Conservation (phyloP, 1,140 invertebrate species). For the Leptoteleia sp. region DNA sequence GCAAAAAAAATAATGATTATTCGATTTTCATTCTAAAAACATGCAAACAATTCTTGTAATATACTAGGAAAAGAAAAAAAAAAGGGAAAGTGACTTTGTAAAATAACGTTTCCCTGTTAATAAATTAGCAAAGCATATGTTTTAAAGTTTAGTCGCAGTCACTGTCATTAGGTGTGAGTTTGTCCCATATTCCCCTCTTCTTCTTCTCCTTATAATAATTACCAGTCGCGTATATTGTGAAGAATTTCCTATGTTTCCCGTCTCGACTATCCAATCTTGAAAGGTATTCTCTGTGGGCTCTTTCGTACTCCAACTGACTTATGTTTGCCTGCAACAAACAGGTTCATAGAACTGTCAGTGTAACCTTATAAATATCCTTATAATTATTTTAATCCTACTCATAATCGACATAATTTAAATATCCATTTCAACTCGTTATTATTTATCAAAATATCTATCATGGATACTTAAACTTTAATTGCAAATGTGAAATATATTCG, state of each 20-base stretch:
- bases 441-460: no score
- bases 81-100: no score
- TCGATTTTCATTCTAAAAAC: no score
- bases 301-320: constrained; percentile 80
- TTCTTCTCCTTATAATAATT: constrained; percentile 67
- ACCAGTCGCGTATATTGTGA: constrained; percentile 77
- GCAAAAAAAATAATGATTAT: no score
- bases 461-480: no score
- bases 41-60: no score
- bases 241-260: constrained; percentile 74
- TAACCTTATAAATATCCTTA: constrained; percentile 58
- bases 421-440: constrained; percentile 5
- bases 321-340: constrained; percentile 79
- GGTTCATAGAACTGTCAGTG: constrained; percentile 49
- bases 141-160: constrained; percentile 46
- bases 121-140: constrained; percentile 40
- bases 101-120: neutral
- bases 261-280: constrained; percentile 73
- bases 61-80: no score
- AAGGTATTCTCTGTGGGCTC: constrained; percentile 81
- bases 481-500: no score
- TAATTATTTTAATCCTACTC: constrained; percentile 46
- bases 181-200: constrained; percentile 49
- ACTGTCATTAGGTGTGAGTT: constrained; percentile 39
- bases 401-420: constrained; percentile 11